Evolutionary conservation across 2,888 invertebrate genomes (phyloP).

Genomic region (Dasysyrphus albostriatus): DNA sequence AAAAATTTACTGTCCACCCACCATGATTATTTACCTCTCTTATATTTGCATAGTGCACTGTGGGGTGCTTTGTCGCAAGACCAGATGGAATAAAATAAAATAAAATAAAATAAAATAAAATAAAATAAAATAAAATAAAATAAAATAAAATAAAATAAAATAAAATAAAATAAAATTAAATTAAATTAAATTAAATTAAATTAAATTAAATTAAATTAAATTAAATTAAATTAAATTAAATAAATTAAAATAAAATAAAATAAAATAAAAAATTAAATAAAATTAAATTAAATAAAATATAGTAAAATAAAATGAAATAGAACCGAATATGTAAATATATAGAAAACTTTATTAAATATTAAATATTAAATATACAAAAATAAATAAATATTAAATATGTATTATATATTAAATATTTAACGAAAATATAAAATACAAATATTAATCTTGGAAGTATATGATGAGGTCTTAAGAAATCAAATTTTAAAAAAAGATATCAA

Average conservation of each 20-base stretch:
- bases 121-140: background rate
- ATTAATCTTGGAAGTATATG: background rate
- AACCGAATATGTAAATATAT: too few species aligned
- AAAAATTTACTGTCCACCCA: slow-evolving; percentile 64
- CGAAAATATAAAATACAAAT: background rate
- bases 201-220: too few species aligned
- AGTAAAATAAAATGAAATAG: too few species aligned
- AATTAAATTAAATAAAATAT: too few species aligned
- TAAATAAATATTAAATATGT: background rate
- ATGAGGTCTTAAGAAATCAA: too few species aligned
- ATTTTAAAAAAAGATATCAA: too few species aligned
- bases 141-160: too few species aligned
- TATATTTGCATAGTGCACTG: background rate
- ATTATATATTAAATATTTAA: background rate
- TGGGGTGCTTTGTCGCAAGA: background rate
- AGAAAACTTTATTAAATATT: background rate
- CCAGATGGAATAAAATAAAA: background rate
- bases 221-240: too few species aligned
- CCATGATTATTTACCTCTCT: slow-evolving; percentile 30
- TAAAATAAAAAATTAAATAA: background rate
- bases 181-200: background rate
- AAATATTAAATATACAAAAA: background rate
- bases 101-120: background rate
- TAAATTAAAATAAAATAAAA: background rate
- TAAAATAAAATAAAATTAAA: too few species aligned